Evolutionary conservation across 1,140 invertebrate genomes (phyloP), one percentile per base, ranked within the genome.

Genomic region (Parasteatoda tepidariorum): DNA sequence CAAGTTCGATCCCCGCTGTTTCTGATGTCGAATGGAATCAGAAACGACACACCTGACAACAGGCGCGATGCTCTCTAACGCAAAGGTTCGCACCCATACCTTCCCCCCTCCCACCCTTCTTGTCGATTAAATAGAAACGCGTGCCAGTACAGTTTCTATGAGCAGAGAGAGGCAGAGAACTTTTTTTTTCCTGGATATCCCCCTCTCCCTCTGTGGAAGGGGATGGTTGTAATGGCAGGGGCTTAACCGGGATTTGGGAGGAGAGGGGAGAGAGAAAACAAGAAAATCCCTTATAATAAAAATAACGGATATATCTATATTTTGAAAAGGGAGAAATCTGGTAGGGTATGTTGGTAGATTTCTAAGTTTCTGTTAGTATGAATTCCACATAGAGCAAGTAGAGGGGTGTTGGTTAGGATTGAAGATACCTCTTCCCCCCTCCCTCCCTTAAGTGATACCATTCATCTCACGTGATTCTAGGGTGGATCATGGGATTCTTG

Each of bases 251-350:
- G 64, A 67, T 67, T 67, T 67, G 31, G 64, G 38, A 67, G 33
- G 31, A 67, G 64, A 67, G 64, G 64, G 64, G 38, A n/a, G n/a
- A n/a, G 38, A 48, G 64, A 38, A 67, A 67, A 67, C 64, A 33
- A 30, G 64, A 34, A 67, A 67, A 67, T 67, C 64, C 64, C 64
- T 67, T 67, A 67, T 67, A 67, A 67, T 67, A 67, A 67, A 67
- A 67, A 67, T 67, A 67, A 67, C 64, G 31, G 64, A 67, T 67
- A 67, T 67, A 67, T 67, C 64, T 67, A 67, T 67, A 67, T 67
- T 67, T 67, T 38, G 38, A 48, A n/a, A n/a, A 48, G 31, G 33
- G 34, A 26, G 15, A 31, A 64, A 13, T 13, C 61, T 28, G 24
- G 28, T n/a, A 15, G 24, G 61, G 57, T 13, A 48, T 48, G 38